Evolutionary conservation across 2,113 vertebrate species (phyloP).

Genomic region (Noctilio leporinus): DNA sequence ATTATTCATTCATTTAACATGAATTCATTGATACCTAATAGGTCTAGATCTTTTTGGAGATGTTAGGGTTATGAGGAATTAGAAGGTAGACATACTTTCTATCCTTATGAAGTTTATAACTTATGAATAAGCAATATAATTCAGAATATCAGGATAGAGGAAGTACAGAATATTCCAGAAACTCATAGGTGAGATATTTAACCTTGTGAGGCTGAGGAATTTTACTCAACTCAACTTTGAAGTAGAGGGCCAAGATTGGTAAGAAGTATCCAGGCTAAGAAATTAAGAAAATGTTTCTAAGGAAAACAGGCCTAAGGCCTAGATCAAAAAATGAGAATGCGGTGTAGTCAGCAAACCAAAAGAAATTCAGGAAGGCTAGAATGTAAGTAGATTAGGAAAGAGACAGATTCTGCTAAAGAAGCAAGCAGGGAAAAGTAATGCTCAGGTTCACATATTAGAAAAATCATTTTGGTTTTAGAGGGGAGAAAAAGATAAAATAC

Average conservation of each 20-base stretch:
- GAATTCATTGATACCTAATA: background rate
- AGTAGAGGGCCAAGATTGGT: background rate
- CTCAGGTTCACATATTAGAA: background rate
- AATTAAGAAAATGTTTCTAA: background rate
- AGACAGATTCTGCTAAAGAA: background rate
- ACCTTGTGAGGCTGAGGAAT: background rate
- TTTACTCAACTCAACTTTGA: background rate
- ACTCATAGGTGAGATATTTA: background rate
- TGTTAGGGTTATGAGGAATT: background rate
- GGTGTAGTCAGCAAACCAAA: background rate
- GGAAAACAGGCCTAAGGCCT: background rate
- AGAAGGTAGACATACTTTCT: background rate
- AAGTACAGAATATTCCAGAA: background rate
- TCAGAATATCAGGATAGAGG: background rate
- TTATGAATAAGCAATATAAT: background rate
- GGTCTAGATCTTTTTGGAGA: background rate
- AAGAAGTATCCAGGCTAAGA: background rate
- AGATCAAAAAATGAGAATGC: background rate
- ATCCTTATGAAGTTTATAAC: background rate
- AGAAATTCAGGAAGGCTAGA: background rate
- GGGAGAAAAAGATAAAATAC: background rate
- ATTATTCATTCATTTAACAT: background rate
- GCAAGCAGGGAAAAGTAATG: background rate
- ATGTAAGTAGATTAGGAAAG: background rate
- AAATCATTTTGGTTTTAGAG: background rate